Percentiles rank a stretch among this genome's conserved stretches.
phyloP scores from a whole-genome alignment of 2,113 vertebrate species.

The Zootoca vivipara region DNA sequence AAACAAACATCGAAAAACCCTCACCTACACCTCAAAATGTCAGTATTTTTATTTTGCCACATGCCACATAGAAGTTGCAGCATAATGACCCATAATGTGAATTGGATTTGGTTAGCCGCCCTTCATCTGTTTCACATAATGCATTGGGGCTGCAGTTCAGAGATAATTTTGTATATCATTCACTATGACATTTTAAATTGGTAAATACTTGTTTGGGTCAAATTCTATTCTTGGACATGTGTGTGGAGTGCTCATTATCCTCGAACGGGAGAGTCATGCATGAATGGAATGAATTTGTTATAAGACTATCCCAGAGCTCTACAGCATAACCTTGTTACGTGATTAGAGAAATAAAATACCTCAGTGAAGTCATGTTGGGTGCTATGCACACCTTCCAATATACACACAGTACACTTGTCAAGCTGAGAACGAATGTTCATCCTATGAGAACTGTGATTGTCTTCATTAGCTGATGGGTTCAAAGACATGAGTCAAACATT shows the following conservation, averaged over 20 bases:
- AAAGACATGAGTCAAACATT: not conserved
- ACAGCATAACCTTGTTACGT: not conserved
- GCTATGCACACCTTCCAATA: not conserved
- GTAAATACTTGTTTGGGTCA: conserved; percentile 2
- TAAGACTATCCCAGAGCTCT: not conserved
- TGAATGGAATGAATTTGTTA: not conserved
- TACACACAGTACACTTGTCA: not conserved
- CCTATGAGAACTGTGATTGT: not conserved
- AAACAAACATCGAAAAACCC: conserved; percentile 5
- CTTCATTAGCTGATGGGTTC: not conserved
- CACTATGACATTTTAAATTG: conserved; percentile 30
- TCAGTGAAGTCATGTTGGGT: not conserved
- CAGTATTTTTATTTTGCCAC: conserved; percentile 39
- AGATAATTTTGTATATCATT: conserved; percentile 45
- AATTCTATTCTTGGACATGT: not conserved
- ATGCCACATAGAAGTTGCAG: conserved; percentile 39
- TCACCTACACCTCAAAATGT: not conserved
- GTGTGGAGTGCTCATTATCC: not conserved
- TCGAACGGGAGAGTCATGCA: not conserved
- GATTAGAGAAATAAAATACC: not conserved
- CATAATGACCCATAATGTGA: conserved; percentile 46
- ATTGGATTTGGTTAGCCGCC: conserved; percentile 49
- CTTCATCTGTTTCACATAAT: conserved; percentile 39
- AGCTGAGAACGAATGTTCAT: not conserved
- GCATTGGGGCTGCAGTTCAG: conserved; percentile 46